phyloP scores from a whole-genome alignment of 2,113 vertebrate genomes.

The Eulemur macaco region DNA sequence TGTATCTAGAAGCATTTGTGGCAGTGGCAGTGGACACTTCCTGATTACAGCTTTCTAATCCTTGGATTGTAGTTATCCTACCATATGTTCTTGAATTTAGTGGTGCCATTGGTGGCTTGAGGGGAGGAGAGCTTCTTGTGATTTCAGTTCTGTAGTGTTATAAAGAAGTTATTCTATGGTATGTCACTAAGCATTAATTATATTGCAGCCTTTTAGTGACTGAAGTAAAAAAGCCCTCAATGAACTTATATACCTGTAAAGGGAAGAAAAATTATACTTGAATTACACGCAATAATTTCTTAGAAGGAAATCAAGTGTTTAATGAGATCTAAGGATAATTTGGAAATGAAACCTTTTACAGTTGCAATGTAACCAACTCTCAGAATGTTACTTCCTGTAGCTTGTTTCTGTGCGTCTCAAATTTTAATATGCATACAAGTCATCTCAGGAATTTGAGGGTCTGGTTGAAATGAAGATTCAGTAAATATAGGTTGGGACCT shows the following conservation, averaged over 20 bases:
- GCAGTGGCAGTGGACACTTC: not conserved
- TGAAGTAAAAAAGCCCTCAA: slow-evolving; percentile 14
- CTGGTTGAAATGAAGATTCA: not conserved
- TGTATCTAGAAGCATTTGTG: not conserved
- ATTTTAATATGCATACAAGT: not conserved
- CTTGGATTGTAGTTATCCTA: not conserved
- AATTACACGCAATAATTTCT: slow-evolving; percentile 32
- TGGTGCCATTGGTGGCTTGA: not conserved
- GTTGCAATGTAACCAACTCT: not conserved
- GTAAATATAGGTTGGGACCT: not conserved
- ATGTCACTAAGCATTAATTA: slow-evolving; percentile 17
- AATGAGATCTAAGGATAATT: not conserved
- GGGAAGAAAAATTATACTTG: not conserved
- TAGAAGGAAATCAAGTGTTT: not conserved
- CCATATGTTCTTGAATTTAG: not conserved
- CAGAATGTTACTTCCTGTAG: not conserved
- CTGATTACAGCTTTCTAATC: not conserved
- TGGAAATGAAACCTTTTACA: slow-evolving; percentile 8
- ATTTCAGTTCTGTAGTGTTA: not conserved
- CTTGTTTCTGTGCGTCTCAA: not conserved
- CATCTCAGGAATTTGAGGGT: not conserved
- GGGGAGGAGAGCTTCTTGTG: not conserved
- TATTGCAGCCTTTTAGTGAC: slow-evolving; percentile 6
- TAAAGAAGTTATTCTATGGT: not conserved
- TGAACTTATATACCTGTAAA: not conserved